Evolutionary conservation across 2,797 vertebrate genomes (phyloP).

Genomic region (Lepus townsendii): DNA sequence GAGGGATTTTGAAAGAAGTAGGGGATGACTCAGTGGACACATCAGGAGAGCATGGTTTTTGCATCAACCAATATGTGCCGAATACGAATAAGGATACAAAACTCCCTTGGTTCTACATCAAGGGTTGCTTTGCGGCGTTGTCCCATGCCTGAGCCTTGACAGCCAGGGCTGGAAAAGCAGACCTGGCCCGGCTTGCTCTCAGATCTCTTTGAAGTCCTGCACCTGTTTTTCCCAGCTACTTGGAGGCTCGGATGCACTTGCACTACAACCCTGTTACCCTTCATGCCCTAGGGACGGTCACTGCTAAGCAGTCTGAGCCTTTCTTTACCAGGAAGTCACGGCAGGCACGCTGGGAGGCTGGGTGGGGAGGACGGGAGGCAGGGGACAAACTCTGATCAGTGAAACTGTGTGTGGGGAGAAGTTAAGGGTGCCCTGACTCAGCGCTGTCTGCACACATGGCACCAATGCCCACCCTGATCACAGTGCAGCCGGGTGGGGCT

Average conservation of each 20-base stretch:
- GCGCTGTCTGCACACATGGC: accelerated
- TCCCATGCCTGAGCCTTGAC: neutral
- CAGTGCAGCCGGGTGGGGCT: neutral
- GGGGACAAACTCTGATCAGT: too few species aligned
- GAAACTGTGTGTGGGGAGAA: neutral
- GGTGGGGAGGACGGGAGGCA: neutral
- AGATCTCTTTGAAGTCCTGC: conserved; percentile 28
- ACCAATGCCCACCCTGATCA: neutral
- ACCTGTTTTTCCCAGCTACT: conserved; percentile 36
- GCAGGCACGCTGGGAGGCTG: neutral
- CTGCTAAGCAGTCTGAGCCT: neutral
- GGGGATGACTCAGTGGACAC: conserved; percentile 26
- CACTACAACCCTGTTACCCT: neutral
- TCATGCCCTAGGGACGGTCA: neutral
- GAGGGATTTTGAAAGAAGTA: conserved; percentile 51
- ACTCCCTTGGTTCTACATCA: neutral
- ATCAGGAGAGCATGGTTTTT: conserved; percentile 63
- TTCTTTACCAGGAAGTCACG: conserved; percentile 3
- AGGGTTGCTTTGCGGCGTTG: neutral
- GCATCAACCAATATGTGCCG: conserved; percentile 50
- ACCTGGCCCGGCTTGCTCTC: neutral
- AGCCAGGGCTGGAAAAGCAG: neutral
- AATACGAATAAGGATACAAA: conserved; percentile 47
- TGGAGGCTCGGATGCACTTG: neutral
- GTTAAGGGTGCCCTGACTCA: neutral